Percentiles rank a stretch among this genome's conserved stretches.
Evolutionary conservation across 2,113 vertebrate genomes (phyloP).

Genomic region (Mormoops blainvillei): DNA sequence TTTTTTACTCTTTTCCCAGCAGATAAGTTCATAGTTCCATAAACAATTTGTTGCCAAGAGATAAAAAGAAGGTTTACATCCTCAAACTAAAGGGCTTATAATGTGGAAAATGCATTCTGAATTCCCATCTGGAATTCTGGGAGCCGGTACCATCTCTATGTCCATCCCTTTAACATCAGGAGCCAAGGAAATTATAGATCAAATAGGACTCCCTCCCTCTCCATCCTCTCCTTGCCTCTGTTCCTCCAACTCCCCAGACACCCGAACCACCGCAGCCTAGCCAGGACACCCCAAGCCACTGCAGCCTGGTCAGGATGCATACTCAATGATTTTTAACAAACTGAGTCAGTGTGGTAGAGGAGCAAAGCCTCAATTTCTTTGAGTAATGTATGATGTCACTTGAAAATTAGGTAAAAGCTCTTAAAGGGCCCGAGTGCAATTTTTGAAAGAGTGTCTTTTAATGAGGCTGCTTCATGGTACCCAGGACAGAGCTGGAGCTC

Average conservation of each 20-base stretch:
- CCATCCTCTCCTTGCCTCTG: background rate
- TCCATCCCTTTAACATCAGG: background rate
- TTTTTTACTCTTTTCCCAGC: background rate
- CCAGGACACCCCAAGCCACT: background rate
- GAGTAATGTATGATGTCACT: background rate
- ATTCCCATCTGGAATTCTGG: background rate
- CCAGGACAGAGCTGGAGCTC: background rate
- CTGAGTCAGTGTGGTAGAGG: background rate
- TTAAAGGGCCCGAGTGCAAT: background rate
- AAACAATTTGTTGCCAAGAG: background rate
- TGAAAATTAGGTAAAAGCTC: background rate
- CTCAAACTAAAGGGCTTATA: background rate
- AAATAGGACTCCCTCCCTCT: background rate
- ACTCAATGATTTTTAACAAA: background rate
- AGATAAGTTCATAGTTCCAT: background rate
- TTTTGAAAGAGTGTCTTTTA: background rate
- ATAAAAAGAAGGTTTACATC: background rate
- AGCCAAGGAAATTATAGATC: background rate
- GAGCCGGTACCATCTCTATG: background rate
- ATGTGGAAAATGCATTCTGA: background rate
- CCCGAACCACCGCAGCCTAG: background rate
- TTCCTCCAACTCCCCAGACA: background rate
- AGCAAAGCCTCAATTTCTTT: background rate
- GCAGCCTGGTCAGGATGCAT: background rate
- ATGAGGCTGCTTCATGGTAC: background rate